These are phyloP conservation scores for Heterohyrax brucei DNA, from an alignment of 2,797 vertebrate genomes.

Conservation along the genomic window DNA sequence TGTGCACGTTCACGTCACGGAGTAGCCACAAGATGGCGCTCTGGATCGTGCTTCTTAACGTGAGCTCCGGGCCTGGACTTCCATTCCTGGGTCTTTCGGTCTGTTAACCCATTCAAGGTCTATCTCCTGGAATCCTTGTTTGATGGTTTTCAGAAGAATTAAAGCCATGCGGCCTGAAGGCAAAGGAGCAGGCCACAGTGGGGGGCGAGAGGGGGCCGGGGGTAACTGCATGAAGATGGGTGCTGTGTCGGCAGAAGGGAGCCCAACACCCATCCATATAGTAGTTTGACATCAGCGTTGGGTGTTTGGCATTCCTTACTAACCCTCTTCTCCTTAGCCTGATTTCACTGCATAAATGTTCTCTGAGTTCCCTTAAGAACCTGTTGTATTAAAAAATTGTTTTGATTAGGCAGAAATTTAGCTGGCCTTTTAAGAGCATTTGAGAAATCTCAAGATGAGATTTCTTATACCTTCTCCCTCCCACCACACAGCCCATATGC, in stretches of 20 bases:
- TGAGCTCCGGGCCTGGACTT: rapidly evolving
- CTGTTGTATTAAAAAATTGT: not conserved
- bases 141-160: not conserved
- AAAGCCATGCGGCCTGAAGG: not conserved
- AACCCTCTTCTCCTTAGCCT: not conserved
- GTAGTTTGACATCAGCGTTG: not conserved
- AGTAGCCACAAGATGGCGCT: conserved; percentile 74
- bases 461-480: not conserved
- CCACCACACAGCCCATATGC: not conserved
- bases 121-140: not conserved
- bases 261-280: not conserved
- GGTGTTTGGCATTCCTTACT: not conserved
- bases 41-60: not conserved
- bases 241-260: not conserved
- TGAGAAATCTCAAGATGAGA: not conserved
- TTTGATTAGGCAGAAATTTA: not conserved
- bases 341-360: not conserved
- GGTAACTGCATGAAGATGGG: not conserved
- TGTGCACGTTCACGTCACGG: not conserved
- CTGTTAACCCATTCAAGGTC: rapidly evolving
- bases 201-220: not conserved
- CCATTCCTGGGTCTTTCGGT: not conserved
- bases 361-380: conserved; percentile 12
- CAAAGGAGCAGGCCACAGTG: not conserved
- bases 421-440: not conserved